A percentile compares a stretch with the other conserved stretches of the same genome.
phyloP scores from a whole-genome alignment of 2,797 vertebrate species.

The Schizothorax lantsangensis region DNA sequence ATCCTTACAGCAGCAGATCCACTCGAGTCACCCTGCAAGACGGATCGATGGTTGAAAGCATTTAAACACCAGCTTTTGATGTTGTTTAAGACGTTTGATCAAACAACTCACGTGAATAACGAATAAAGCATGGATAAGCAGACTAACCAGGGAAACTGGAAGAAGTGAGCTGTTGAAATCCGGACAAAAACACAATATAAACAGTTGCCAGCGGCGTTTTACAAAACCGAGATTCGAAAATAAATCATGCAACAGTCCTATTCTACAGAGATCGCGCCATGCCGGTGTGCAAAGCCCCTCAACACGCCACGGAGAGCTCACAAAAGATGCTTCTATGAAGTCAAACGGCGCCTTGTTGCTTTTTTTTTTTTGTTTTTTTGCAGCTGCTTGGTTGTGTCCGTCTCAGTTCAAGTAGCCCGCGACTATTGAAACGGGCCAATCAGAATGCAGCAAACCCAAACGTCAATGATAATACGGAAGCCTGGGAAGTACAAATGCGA shows the following conservation, averaged over 20 bases:
- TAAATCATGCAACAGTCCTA: slow-evolving; percentile 30
- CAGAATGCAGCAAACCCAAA: slow-evolving; percentile 35
- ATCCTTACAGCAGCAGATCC: slow-evolving; percentile 60
- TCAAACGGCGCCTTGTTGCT: slow-evolving; percentile 49
- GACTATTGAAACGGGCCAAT: slow-evolving; percentile 98
- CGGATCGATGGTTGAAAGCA: not conserved
- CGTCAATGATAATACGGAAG: slow-evolving; percentile 62
- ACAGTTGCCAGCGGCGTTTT: slow-evolving; percentile 37
- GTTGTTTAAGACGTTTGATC: not conserved
- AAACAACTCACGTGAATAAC: not conserved
- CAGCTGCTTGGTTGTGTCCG: slow-evolving; percentile 56
- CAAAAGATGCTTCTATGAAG: not conserved
- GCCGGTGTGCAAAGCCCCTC: not conserved
- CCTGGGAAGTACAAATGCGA: slow-evolving; percentile 46
- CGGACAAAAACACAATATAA: slow-evolving; percentile 34
- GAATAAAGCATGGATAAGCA: not conserved
- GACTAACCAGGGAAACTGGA: slow-evolving; percentile 1
- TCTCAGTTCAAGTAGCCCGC: slow-evolving; percentile 97
- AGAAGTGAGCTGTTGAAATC: slow-evolving; percentile 23
- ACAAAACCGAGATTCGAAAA: slow-evolving; percentile 24
- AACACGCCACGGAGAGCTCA: slow-evolving; percentile 16
- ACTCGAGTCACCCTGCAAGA: not conserved
- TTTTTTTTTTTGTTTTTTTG: slow-evolving; percentile 4
- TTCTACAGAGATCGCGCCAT: slow-evolving; percentile 54
- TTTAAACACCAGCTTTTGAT: not conserved